phyloP scores from a whole-genome alignment of 1,140 invertebrate genomes.

The Cotesia chilonis region DNA sequence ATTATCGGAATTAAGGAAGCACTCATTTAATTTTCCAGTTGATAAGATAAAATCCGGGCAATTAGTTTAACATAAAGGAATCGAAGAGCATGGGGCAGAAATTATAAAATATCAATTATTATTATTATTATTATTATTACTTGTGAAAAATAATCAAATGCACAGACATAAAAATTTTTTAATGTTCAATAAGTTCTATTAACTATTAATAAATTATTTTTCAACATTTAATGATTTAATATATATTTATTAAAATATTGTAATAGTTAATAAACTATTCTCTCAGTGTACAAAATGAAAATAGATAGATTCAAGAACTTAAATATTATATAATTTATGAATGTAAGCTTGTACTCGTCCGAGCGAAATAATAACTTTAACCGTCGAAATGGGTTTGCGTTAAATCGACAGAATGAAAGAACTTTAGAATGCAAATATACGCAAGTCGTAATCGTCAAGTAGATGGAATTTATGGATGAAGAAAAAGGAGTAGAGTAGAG shows the following conservation, averaged over 20 bases:
- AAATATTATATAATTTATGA: constrained; percentile 26
- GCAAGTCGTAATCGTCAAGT: constrained; percentile 18
- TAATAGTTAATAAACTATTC: too few species aligned
- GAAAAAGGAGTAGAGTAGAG: constrained; percentile 33
- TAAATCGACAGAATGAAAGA: constrained; percentile 28
- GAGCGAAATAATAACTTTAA: constrained; percentile 31
- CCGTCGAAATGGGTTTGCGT: constrained; percentile 22
- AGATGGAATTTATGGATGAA: constrained; percentile 32
- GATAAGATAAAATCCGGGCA: constrained; percentile 46
- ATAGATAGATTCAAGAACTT: not conserved
- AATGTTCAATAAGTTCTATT: too few species aligned
- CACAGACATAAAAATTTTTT: too few species aligned
- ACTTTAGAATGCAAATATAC: constrained; percentile 22
- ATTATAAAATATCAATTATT: not conserved
- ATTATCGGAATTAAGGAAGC: constrained; percentile 28
- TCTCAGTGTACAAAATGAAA: not conserved
- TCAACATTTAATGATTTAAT: too few species aligned
- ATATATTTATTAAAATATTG: too few species aligned
- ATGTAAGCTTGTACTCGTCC: constrained; percentile 17
- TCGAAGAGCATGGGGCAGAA: not conserved
- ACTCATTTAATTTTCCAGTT: constrained; percentile 37
- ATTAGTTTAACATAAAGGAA: constrained; percentile 41
- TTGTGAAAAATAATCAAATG: too few species aligned
- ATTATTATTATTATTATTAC: too few species aligned
- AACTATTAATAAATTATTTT: too few species aligned